These are phyloP conservation scores for Hirundichthys speculiger DNA, from an alignment of 2,113 vertebrate species.

Conservation along the genomic window DNA sequence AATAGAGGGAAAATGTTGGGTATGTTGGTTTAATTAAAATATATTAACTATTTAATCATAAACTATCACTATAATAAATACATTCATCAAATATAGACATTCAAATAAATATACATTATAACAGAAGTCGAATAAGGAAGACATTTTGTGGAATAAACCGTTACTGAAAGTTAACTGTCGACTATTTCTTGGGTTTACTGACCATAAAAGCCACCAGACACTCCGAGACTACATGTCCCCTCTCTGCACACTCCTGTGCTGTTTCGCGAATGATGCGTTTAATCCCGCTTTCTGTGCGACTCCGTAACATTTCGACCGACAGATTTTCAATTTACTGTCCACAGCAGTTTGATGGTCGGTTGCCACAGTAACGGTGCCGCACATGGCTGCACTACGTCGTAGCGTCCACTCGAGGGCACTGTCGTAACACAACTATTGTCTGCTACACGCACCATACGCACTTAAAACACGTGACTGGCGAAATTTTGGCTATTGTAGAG, in stretches of 20 bases:
- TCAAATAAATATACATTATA: no score
- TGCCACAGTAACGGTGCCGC: conserved; percentile 23
- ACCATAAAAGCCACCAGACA: conserved; percentile 90
- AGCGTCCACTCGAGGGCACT: neutral
- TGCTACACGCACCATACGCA: no score
- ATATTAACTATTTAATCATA: no score
- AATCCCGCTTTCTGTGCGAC: conserved; percentile 78
- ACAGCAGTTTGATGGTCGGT: conserved; percentile 28
- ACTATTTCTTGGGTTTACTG: conserved; percentile 35
- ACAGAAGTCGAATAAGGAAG: no score
- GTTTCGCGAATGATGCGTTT: conserved; percentile 84
- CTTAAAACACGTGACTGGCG: no score
- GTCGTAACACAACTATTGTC: neutral
- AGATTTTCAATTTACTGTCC: no score
- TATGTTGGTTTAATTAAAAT: no score
- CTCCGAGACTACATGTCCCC: conserved; percentile 80
- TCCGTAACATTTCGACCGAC: conserved; percentile 72
- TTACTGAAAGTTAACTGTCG: neutral
- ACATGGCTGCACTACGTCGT: neutral
- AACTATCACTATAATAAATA: no score
- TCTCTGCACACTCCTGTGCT: conserved; percentile 76
- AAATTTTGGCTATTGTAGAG: no score
- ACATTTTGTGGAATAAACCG: neutral
- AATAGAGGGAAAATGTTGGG: no score
- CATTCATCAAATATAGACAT: no score